Conservation (phyloP, 2,113 vertebrate species). For the Podiceps cristatus region DNA sequence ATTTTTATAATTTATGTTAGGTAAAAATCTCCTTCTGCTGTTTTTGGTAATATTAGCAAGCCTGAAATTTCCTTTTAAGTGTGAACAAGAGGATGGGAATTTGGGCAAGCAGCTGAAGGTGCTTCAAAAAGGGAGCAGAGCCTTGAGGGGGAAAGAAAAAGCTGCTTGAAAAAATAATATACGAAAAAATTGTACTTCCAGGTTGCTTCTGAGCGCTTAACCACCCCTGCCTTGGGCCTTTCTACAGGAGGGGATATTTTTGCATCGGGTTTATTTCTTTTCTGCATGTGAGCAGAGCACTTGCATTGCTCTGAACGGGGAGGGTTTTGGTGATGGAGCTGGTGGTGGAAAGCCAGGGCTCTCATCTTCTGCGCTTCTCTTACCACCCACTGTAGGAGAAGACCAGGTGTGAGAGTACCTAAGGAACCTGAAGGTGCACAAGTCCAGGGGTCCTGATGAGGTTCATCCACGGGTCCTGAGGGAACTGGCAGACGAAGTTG, state of each 20-base stretch:
- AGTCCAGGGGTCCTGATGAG: too few species aligned
- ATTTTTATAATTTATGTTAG: background rate
- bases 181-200: accelerated
- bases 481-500: too few species aligned
- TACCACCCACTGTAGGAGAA: too few species aligned
- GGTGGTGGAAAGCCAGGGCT: background rate
- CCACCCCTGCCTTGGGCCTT: background rate
- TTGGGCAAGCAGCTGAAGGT: background rate
- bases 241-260: background rate
- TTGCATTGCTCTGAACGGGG: background rate
- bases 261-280: background rate
- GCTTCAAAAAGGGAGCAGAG: background rate
- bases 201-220: background rate
- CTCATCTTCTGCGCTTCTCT: background rate
- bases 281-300: accelerated
- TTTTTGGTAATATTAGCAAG: background rate
- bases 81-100: background rate
- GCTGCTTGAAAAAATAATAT: background rate
- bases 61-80: background rate
- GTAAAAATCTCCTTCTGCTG: background rate
- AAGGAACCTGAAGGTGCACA: too few species aligned
- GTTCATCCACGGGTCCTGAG: too few species aligned
- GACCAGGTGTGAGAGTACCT: too few species aligned
- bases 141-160: background rate
- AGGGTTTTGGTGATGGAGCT: background rate